These are phyloP conservation scores for Trematomus loennbergii DNA, from an alignment of 2,113 vertebrate species.

Conservation along the genomic window DNA sequence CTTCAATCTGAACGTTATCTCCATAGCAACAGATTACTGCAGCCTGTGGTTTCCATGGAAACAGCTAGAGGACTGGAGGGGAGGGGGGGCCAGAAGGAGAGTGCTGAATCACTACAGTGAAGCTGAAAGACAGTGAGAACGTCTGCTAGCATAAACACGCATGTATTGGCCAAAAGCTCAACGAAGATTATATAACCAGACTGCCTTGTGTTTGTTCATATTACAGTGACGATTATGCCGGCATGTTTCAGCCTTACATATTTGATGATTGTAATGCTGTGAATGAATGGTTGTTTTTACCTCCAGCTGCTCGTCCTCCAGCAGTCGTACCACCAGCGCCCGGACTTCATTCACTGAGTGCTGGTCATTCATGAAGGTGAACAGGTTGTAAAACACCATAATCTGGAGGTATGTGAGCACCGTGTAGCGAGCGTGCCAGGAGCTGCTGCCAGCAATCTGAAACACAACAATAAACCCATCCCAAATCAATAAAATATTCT, in stretches of 20 bases:
- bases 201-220: slow-evolving; percentile 6
- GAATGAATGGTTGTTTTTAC: slow-evolving; percentile 73
- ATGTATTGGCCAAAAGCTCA: slow-evolving; percentile 28
- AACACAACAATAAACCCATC: slow-evolving; percentile 53
- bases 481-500: slow-evolving; percentile 27
- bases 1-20: slow-evolving; percentile 78
- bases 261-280: not conserved
- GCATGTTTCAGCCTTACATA: slow-evolving; percentile 1
- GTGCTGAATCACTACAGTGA: slow-evolving; percentile 81
- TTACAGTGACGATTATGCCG: not conserved
- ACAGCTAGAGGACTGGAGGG: slow-evolving; percentile 68
- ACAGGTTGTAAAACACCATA: slow-evolving; percentile 99
- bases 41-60: slow-evolving; percentile 83
- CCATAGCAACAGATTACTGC: slow-evolving; percentile 86
- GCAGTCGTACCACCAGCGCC: slow-evolving; percentile 89
- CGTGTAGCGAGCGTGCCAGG: slow-evolving; percentile 97
- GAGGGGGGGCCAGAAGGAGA: slow-evolving; percentile 61
- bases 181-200: slow-evolving; percentile 36
- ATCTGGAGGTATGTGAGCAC: slow-evolving; percentile 97
- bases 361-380: slow-evolving; percentile 93
- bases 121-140: slow-evolving; percentile 59
- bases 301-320: slow-evolving; percentile 98
- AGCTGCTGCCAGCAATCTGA: slow-evolving; percentile 94
- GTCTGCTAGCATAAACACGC: slow-evolving; percentile 66
- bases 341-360: slow-evolving; percentile 88